phyloP scores from a whole-genome alignment of 2,888 invertebrate species.

The Periphyllus acericola region DNA sequence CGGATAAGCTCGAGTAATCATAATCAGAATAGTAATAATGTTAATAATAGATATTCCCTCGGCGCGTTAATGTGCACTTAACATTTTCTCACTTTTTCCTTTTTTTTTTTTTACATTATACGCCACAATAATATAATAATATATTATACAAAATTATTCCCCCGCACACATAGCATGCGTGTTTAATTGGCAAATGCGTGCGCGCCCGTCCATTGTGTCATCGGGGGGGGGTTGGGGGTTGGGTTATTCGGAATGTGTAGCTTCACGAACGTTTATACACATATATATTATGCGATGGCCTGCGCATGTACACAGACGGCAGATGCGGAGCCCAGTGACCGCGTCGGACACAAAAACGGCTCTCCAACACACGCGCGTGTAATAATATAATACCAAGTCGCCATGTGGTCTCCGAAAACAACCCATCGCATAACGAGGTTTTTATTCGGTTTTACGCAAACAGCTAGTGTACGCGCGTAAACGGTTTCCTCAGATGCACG shows the following conservation, averaged over 20 bases:
- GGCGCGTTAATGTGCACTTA: constrained; percentile 41
- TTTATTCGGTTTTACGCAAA: constrained; percentile 32
- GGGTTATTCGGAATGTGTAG: constrained; percentile 29
- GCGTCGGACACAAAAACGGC: not conserved
- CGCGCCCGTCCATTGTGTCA: constrained; percentile 35
- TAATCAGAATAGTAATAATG: constrained; percentile 13
- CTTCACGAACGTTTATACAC: not conserved
- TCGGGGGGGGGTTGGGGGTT: constrained; percentile 33
- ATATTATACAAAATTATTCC: constrained; percentile 4
- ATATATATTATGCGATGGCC: not conserved
- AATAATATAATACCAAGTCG: not conserved
- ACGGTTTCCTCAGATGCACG: not conserved
- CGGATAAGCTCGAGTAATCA: constrained; percentile 12
- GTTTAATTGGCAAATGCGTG: constrained; percentile 47
- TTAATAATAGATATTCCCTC: constrained; percentile 25
- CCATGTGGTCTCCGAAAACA: constrained; percentile 52
- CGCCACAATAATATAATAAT: not conserved
- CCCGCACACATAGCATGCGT: not conserved
- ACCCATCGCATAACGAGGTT: not conserved
- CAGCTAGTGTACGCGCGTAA: not conserved
- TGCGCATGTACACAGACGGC: not conserved
- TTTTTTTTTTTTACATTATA: not conserved
- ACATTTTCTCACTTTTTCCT: constrained; percentile 33
- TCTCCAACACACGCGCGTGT: not conserved
- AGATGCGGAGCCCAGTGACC: constrained; percentile 51